Evolutionary conservation across 2,888 invertebrate genomes (phyloP), one percentile per base, ranked within the genome.

Genomic region (Rhogogaster chlorosoma): DNA sequence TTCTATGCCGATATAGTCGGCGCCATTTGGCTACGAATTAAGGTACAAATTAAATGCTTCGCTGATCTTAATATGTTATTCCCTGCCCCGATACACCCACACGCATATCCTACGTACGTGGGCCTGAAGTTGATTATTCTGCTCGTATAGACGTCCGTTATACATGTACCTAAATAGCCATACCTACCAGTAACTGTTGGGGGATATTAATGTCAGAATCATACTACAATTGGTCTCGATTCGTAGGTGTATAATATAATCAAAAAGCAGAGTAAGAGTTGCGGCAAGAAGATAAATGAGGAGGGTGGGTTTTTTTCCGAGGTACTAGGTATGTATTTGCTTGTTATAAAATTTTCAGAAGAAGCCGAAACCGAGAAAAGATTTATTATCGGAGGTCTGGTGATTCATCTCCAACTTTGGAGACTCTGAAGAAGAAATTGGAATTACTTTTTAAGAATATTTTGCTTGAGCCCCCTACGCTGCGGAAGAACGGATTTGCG

Each of bases 371-470:
- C 36, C 36, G 61, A 57, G 57, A 38, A 42, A 57, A 80, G 61
- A 80, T 80, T 80, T 80, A 80, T 80, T 38, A 80, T 61, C 80
- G 57, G 3, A 26, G 73, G 42, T 73, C 42, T 42, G 67, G 67
- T 45, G 73, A 73, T 73, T 42, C 73, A 42, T 73, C 73, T 73
- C 26, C 22, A 77, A 29, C 12, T 77, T 22, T 38, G 36, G 80
- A 49, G 57, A 57, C 38, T 7, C 61, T 18, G 61, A 29, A 38
- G 61, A 80, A 78, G 53, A 80, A 80, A 80, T 80, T 80, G 80
- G 61, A 80, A 80, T 80, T 61, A 80, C 80, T 80, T 80, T 80
- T 61, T 36, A 80, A 80, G 80, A 80, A 80, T 80, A 80, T 61
- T 61, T 38, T 80, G 61, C 53, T 73, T 2, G n/a, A 7, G 1